Base-by-base conservation (phyloP, 1,140 invertebrate genomes). In the Mya arenaria region DNA sequence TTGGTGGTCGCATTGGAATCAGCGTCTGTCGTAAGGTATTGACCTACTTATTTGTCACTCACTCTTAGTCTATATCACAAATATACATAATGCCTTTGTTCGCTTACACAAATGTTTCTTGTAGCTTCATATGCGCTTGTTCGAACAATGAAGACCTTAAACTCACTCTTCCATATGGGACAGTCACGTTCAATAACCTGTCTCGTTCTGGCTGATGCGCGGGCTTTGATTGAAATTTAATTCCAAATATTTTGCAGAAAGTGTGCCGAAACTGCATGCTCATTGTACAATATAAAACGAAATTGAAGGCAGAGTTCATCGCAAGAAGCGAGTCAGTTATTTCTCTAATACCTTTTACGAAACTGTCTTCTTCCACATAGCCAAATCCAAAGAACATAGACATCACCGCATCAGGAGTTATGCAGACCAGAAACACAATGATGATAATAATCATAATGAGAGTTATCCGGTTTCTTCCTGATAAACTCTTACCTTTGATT, bases 401-500 rank as follows among this genome's bases (percentile, higher is more conserved):
- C 84, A 95, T 94, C n/a, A 94, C 89, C 1, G 96, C 96, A 81
- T 95, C 95, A 0, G 96, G 96, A 37, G 95, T 93, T 89, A 96
- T 95, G 87, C 96, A 97, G 2, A 96, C 91, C 28, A 96, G 92
- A 89, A 96, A 97, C 63, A 96, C 92, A 6, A 96, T 92, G 1
- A 97, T 95, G 10, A 97, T 95, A 6, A 95, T 94, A 62, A 97
- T 96, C n/a, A 97, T 92, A 85, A 96, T 96, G 6, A 96, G 93
- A 0, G 96, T 97, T 72, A 97, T 96, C 37, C 95, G 86, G 71
- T 91, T 91, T 28, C 89, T 52, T 0, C 89, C 88, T 0, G 85
- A 88, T 39, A 91, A 68, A 62, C 87, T 90, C 63, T 90, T 90
- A 0, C 90, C 88, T 52, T 88, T 88, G 0, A 89, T 86, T 15